Conservation (phyloP, 2,113 vertebrate genomes). For the Lichenostomus cassidix region DNA sequence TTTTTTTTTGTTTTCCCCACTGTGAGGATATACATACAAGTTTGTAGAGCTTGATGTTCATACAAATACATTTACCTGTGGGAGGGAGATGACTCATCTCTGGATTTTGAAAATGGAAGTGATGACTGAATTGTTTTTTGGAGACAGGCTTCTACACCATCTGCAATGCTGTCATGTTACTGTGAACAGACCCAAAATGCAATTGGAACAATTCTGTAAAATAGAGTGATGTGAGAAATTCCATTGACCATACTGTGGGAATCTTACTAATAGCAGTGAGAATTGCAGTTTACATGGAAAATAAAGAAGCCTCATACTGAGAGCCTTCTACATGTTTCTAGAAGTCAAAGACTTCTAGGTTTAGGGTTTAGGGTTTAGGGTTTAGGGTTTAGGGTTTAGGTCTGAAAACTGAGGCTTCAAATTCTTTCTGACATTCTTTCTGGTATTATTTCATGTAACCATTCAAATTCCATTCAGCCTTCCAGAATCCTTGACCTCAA, state of each 20-base stretch:
- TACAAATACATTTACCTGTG: constrained; percentile 44
- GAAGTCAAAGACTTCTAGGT: not conserved
- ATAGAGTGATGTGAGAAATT: constrained; percentile 1
- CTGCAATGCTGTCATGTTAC: constrained; percentile 49
- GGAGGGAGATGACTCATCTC: constrained; percentile 50
- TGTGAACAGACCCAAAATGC: constrained; percentile 24
- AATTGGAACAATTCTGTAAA: not conserved
- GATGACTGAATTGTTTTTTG: constrained; percentile 59
- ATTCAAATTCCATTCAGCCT: not conserved
- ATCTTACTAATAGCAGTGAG: not conserved
- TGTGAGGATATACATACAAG: not conserved
- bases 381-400: not conserved
- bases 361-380: not conserved
- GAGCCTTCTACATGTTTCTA: not conserved
- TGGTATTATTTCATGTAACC: not conserved
- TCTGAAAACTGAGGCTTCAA: not conserved
- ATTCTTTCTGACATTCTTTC: not conserved
- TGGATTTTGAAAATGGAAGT: constrained; percentile 48
- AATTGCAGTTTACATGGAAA: not conserved
- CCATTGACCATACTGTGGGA: not conserved
- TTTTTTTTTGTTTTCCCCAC: not conserved
- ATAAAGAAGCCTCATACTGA: not conserved
- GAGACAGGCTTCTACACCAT: constrained; percentile 34
- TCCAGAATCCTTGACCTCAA: not conserved
- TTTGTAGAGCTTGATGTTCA: constrained; percentile 13